Evolutionary conservation across 2,888 invertebrate species (phyloP).

Genomic region (Eristalis pertinax): DNA sequence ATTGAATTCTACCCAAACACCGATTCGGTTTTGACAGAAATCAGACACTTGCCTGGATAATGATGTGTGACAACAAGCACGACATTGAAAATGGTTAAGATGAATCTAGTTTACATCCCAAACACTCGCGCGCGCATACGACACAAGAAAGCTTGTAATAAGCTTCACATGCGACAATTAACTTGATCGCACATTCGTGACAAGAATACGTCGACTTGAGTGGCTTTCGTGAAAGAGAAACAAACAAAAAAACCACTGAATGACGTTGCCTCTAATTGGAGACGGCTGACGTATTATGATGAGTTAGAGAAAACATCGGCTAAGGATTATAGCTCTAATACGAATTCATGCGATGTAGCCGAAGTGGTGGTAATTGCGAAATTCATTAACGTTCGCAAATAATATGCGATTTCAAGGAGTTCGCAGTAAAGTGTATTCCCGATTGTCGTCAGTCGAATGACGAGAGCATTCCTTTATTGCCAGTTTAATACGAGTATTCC

Average conservation of each 20-base stretch:
- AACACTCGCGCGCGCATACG: background rate
- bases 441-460: too few relatives aligned
- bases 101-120: background rate
- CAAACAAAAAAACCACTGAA: background rate
- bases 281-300: background rate
- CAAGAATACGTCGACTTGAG: background rate
- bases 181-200: background rate
- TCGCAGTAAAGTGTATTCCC: too few relatives aligned
- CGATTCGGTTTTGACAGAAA: background rate
- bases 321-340: background rate
- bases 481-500: too few relatives aligned
- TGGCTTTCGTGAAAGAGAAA: background rate
- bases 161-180: background rate
- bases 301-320: background rate
- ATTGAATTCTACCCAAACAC: background rate
- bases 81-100: background rate
- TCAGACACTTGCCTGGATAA: background rate
- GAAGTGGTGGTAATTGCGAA: background rate
- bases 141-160: background rate
- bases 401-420: too few relatives aligned
- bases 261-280: background rate
- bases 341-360: background rate
- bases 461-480: too few relatives aligned
- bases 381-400: background rate
- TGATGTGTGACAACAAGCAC: background rate